A percentile compares a stretch with the other conserved stretches of the same genome.
phyloP scores from a whole-genome alignment of 2,888 invertebrate species.

The Archips crataeganus region DNA sequence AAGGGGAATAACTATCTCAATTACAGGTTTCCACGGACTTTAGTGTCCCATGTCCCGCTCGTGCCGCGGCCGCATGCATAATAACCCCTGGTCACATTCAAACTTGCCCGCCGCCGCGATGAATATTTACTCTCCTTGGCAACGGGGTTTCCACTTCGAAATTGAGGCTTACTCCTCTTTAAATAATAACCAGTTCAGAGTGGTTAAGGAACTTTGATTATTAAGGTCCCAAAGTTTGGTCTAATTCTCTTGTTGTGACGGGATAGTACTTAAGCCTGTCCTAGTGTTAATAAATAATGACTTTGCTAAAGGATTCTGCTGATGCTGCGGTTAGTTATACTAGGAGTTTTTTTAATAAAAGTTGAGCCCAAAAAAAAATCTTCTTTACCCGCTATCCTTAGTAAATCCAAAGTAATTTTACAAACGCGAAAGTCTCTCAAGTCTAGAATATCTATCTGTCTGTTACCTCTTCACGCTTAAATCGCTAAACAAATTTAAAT shows the following conservation, averaged over 20 bases:
- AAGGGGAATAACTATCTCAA: conserved; percentile 11
- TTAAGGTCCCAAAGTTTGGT: conserved; percentile 37
- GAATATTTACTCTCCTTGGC: conserved; percentile 32
- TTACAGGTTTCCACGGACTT: background rate
- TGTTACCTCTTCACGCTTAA: too few species aligned
- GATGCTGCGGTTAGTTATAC: background rate
- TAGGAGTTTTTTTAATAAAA: background rate
- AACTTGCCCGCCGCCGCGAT: conserved; percentile 26
- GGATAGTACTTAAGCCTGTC: background rate
- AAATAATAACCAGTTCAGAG: conserved; percentile 36
- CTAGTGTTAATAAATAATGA: background rate
- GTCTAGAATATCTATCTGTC: too few species aligned
- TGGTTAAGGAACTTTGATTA: conserved; percentile 39
- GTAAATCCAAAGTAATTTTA: too few species aligned
- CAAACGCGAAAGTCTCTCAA: too few species aligned
- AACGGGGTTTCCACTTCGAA: conserved; percentile 16
- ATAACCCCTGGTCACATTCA: conserved; percentile 33
- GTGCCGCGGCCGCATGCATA: background rate
- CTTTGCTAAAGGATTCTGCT: background rate
- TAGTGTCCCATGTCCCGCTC: background rate
- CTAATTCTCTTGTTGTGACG: conserved; percentile 31
- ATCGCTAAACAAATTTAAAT: too few species aligned
- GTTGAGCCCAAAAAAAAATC: too few species aligned
- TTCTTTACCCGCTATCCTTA: too few species aligned
- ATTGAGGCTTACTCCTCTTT: conserved; percentile 35